Evolutionary conservation across 2,797 vertebrate genomes (phyloP), one percentile per base, ranked within the genome.

Genomic region (Coranthus polyacanthus): DNA sequence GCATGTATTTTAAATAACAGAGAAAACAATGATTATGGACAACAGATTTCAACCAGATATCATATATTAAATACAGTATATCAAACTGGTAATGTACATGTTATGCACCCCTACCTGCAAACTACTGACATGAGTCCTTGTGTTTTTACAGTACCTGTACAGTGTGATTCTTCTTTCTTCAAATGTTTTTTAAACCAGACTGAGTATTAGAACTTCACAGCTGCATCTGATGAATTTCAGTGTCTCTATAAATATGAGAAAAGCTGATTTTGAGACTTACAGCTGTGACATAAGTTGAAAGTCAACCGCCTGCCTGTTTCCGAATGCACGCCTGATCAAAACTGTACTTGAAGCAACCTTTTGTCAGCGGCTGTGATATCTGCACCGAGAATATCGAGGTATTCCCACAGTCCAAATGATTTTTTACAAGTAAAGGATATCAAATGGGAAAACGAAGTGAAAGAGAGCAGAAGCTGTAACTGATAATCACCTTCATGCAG

Each of bases 401-500:
- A 76, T 59, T 76, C 45, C 47, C 10, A 16, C 37, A 36, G 21
- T 50, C 37, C 73, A 72, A 63, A 72, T 72, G 37, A 79, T 55
- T 63, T 67, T 60, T 77, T 65, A 47, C 71, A 68, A 36, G 17
- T 54, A 47, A 80, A 75, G 49, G 37, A 68, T 75, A 81, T 82
- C 43, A 82, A 73, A 77, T 41, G 24, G 21, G 17, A 72, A 79
- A 83, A 70, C 58, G 64, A 82, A 79, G 36, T 12, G 1, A 58
- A 61, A 75, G 50, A 13, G 26, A 69, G 49, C 13, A 3, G 3
- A 64, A 46, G 67, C 49, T 17, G 12, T 55, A 24, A 68, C 71
- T 49, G 16, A 69, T 73, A 72, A 76, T 62, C 50, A 68, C 60
- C 55, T 68, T 68, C 47, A 37, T 1, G 2, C 56, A 16, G 43